Evolutionary conservation across 2,888 invertebrate species (phyloP).

Genomic region (Campoplex nolae): DNA sequence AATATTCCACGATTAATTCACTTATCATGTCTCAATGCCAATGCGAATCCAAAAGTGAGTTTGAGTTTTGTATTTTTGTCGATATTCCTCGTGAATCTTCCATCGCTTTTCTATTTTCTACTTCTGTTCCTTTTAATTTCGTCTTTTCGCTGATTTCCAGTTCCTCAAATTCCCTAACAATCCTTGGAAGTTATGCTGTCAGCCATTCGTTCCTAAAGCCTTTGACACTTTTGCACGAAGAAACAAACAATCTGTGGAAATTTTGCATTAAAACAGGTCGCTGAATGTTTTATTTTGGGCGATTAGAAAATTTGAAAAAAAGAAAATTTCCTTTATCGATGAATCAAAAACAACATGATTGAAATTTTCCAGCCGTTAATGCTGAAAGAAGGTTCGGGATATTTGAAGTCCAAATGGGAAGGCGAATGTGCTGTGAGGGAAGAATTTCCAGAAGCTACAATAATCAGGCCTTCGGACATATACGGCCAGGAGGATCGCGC

Average conservation of each 20-base stretch:
- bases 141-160: background rate
- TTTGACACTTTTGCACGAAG: background rate
- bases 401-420: conserved; percentile 91
- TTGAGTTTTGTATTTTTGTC: background rate
- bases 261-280: too few species aligned
- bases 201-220: too few species aligned
- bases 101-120: background rate
- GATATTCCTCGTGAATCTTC: background rate
- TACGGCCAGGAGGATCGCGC: conserved; percentile 94
- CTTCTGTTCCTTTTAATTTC: background rate
- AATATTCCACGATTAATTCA: conserved; percentile 97
- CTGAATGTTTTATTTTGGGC: too few species aligned
- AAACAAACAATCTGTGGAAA: background rate
- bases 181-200: background rate
- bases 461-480: conserved; percentile 96
- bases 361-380: conserved; percentile 85
- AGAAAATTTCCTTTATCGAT: background rate
- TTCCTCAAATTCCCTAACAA: background rate
- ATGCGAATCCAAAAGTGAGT: conserved; percentile 87
- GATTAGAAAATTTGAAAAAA: background rate
- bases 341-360: background rate
- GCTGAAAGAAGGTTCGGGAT: conserved; percentile 91
- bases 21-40: conserved; percentile 94
- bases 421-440: conserved; percentile 97
- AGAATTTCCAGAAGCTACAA: conserved; percentile 98